A percentile compares a stretch with the other conserved stretches of the same genome.
Conservation (phyloP, 2,113 vertebrate genomes). For the Malurus elegans region DNA sequence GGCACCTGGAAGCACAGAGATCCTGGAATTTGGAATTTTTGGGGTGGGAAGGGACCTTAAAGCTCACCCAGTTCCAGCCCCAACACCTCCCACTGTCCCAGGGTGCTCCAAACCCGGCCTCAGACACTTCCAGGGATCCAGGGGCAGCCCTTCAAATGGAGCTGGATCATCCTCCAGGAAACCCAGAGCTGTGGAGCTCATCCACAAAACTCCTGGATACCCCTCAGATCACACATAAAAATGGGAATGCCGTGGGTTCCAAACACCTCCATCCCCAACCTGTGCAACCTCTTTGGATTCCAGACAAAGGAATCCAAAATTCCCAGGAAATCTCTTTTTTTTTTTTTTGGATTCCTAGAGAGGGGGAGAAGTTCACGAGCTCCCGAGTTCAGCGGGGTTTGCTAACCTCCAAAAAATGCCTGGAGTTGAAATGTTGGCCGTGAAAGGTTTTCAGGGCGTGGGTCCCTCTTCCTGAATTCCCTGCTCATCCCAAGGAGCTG, state of each 20-base stretch:
- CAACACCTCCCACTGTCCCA: fast-evolving
- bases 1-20: neutral
- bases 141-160: neutral
- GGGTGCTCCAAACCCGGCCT: neutral
- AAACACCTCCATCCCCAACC: neutral
- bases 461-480: neutral
- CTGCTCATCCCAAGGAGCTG: conserved; percentile 22
- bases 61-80: neutral
- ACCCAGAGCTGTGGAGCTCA: neutral
- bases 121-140: neutral
- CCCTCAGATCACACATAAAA: fast-evolving
- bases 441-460: conserved; percentile 12
- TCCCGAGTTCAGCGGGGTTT: conserved; percentile 15
- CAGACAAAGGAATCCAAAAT: neutral
- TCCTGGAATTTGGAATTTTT: neutral
- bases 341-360: neutral
- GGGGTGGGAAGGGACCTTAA: neutral
- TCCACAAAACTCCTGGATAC: neutral
- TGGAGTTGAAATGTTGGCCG: neutral
- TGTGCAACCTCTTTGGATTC: neutral
- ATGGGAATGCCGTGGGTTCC: fast-evolving
- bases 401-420: conserved; percentile 49
- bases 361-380: conserved; percentile 23
- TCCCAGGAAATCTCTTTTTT: neutral
- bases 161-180: neutral